Evolutionary conservation across 2,797 vertebrate species (phyloP), one percentile per base, ranked within the genome.

Genomic region (Takifugu rubripes): DNA sequence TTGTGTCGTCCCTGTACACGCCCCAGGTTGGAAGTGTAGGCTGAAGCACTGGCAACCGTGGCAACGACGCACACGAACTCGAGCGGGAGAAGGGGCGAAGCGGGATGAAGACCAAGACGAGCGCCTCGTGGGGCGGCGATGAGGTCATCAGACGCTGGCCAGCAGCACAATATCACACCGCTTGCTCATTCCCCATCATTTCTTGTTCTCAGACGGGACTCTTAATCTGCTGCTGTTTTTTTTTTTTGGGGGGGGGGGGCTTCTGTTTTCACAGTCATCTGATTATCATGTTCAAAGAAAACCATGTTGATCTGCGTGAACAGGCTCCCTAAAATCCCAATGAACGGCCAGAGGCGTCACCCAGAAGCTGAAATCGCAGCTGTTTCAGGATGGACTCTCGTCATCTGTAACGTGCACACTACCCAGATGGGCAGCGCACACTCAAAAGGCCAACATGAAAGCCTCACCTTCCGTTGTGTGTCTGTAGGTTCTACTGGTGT

Each of bases 101-200:
- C 57, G 49, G 25, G 21, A 52, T 51, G 59, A 60, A 55, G 79
- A 72, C 57, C 74, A 74, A 10, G 27, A 9, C 0, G 49, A n/a
- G 68, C 40, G 56, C 54, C 12, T 55, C 64, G n/a, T 68, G 64
- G 70, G 45, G 69, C 67, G 67, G 61, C 44, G 72, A 52, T 83
- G 82, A 87, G 67, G 81, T 87, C 83, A 88, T 83, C 73, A 53
- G 66, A 60, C 49, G 75, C 65, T 68, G 73, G 62, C 64, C 52
- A 49, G 56, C 52, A 74, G 66, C 53, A 44, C 56, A 62, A 71
- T 64, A 67, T 79, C 67, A 60, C 64, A 55, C 58, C 63, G 43
- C 61, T 61, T 70, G 45, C 60, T 54, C 36, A 1, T 61, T 70
- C 49, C 67, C 52, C 58, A 52, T 29, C 46, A 17, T 49, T 52